Evolutionary conservation across 2,888 invertebrate species (phyloP), one percentile per base, ranked within the genome.

Genomic region (Pseudococcus viburni): DNA sequence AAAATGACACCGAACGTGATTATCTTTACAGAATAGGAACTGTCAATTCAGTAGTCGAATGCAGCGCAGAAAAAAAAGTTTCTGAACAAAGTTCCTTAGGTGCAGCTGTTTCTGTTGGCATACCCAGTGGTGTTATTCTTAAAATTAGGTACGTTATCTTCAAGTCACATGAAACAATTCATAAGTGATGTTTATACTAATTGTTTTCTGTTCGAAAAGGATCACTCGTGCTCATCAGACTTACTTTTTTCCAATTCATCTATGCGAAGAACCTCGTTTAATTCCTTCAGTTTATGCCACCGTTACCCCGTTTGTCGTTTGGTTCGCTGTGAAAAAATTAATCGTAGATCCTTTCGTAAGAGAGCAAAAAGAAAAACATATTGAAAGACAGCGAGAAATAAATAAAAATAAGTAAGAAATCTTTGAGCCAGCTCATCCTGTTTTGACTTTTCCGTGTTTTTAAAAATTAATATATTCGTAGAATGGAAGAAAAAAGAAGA

Each of bases 221-320:
- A 93, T 98, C 91, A 94, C 94, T 19, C 94, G 98, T 90, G 96
- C 97, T 0, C 95, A 95, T 88, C 98, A 99, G 92, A 95, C 95
- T 0, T 97, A 97, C 91, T 93, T 95, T 46, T 96, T 98, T 90
- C 98, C 98, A 0, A 96, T 98, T 90, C 96, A 97, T 90, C 92
- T 99, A 33, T 97, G 97, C 90, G 98, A 98, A 91, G 97, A 97
- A 91, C 93, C 98, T 26, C 93, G 97, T 91, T 97, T 98, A 0
- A 95, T 96, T 26, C 97, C 98, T 0, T 93, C 99, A 68, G 96
- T 99, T 92, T 99, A 99, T 91, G 98, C 98, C 15, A 97, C 98
- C 0, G 93, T 97, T 0, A 94, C 96, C n/a, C 98, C 99, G 0
- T 90, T 98, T 17, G 93, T 97, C 55, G 94, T 95, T 0, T 97